Evolutionary conservation across 2,113 vertebrate genomes (phyloP).

Genomic region (Chauna torquata): DNA sequence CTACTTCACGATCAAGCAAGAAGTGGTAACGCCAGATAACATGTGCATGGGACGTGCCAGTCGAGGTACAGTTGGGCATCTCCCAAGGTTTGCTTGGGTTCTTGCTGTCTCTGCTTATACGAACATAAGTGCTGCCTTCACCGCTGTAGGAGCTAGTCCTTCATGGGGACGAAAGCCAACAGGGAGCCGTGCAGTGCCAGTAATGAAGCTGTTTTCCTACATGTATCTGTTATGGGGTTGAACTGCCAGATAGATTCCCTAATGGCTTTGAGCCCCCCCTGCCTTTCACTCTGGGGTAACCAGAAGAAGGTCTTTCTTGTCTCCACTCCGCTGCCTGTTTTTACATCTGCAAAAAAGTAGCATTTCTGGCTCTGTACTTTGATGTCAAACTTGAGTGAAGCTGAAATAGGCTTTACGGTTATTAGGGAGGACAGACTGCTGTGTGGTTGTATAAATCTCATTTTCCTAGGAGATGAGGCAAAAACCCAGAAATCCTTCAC

Average conservation of each 20-base stretch:
- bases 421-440: neutral
- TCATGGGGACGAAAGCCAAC: neutral
- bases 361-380: neutral
- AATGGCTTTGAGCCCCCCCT: neutral
- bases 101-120: fast-evolving
- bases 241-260: neutral
- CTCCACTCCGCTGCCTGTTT: neutral
- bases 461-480: neutral
- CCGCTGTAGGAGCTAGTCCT: fast-evolving
- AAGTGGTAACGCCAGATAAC: conserved; percentile 95
- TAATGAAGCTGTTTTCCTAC: neutral
- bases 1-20: conserved; percentile 96
- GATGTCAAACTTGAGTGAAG: neutral
- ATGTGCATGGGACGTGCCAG: conserved; percentile 97
- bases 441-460: neutral
- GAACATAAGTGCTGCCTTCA: neutral
- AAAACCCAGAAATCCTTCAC: neutral
- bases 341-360: neutral
- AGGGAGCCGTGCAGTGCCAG: neutral
- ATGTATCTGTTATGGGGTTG: fast-evolving
- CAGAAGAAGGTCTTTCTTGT: neutral
- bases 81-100: neutral
- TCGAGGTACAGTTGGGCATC: conserved; percentile 81
- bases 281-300: neutral
- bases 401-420: neutral